A percentile compares a stretch with the other conserved stretches of the same genome.
These are phyloP conservation scores for Euborellia annulipes DNA, from an alignment of 1,140 invertebrate species.

Conservation along the genomic window DNA sequence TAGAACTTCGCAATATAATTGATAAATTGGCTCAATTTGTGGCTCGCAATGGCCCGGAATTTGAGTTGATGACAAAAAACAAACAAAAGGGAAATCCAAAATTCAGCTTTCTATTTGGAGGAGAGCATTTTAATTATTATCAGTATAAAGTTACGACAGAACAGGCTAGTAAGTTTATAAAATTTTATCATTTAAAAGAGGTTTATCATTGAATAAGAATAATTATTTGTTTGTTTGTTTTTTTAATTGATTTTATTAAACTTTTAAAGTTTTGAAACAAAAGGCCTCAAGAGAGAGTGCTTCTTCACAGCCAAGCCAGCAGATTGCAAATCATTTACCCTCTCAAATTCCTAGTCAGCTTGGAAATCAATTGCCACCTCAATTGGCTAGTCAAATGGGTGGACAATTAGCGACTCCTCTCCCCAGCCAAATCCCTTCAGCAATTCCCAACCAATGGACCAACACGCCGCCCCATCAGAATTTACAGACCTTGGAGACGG, in stretches of 20 bases:
- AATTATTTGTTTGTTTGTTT: neutral
- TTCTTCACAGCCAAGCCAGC: too few relatives aligned
- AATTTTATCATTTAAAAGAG: neutral
- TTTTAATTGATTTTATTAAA: slow-evolving; percentile 1
- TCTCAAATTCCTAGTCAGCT: neutral
- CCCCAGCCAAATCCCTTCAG: too few relatives aligned
- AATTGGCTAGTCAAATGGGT: slow-evolving; percentile 17
- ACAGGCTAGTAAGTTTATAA: slow-evolving; percentile 64
- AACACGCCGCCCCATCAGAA: neutral
- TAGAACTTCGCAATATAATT: slow-evolving; percentile 87
- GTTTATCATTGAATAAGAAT: neutral
- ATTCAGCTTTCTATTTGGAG: slow-evolving; percentile 92
- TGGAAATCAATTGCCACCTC: slow-evolving; percentile 20
- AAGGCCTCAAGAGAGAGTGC: slow-evolving; percentile 16
- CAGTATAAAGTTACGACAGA: slow-evolving; percentile 86
- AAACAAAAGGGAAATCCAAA: slow-evolving; percentile 96
- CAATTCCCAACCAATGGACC: neutral
- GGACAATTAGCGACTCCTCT: neutral
- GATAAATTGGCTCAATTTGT: slow-evolving; percentile 98
- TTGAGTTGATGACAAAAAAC: slow-evolving; percentile 95
- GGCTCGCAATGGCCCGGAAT: slow-evolving; percentile 93
- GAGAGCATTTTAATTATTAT: slow-evolving; percentile 91
- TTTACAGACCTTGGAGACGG: slow-evolving; percentile 23
- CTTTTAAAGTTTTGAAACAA: slow-evolving; percentile 29
- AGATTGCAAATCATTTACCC: slow-evolving; percentile 7